phyloP scores from a whole-genome alignment of 2,797 vertebrate species.

The Hybognathus amarus region DNA sequence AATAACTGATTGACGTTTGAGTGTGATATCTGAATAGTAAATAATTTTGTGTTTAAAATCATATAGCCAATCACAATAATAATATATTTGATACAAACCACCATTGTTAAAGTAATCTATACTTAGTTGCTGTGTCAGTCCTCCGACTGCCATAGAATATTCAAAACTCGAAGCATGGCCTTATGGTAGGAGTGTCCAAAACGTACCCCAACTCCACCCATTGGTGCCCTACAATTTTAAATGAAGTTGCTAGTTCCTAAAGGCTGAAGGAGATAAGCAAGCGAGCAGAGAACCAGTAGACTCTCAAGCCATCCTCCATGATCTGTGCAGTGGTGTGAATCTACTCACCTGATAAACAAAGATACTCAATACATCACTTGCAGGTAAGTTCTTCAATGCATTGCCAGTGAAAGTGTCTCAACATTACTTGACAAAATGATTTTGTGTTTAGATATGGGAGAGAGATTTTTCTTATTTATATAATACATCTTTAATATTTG shows the following conservation, averaged over 20 bases:
- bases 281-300: constrained; percentile 58
- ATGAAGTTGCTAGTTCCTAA: constrained; percentile 67
- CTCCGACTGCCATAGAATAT: constrained; percentile 63
- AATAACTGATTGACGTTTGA: not conserved
- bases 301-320: constrained; percentile 5
- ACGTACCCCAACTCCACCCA: constrained; percentile 74
- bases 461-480: not conserved
- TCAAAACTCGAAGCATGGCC: constrained; percentile 56
- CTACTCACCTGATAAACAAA: constrained; percentile 9
- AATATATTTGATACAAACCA: constrained; percentile 4
- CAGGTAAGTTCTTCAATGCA: constrained; percentile 23
- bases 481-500: not conserved
- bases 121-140: constrained; percentile 32
- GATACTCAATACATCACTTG: not conserved
- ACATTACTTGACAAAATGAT: not conserved
- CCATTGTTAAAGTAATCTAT: constrained; percentile 5
- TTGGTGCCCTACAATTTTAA: constrained; percentile 67
- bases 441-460: not conserved
- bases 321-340: constrained; percentile 32
- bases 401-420: constrained; percentile 12
- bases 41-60: not conserved
- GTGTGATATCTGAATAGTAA: not conserved
- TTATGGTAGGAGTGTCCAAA: constrained; percentile 77
- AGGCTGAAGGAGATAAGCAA: constrained; percentile 59
- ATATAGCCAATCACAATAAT: not conserved